Base-by-base conservation (phyloP, 2,888 invertebrate species). In the Coremacera marginata region DNA sequence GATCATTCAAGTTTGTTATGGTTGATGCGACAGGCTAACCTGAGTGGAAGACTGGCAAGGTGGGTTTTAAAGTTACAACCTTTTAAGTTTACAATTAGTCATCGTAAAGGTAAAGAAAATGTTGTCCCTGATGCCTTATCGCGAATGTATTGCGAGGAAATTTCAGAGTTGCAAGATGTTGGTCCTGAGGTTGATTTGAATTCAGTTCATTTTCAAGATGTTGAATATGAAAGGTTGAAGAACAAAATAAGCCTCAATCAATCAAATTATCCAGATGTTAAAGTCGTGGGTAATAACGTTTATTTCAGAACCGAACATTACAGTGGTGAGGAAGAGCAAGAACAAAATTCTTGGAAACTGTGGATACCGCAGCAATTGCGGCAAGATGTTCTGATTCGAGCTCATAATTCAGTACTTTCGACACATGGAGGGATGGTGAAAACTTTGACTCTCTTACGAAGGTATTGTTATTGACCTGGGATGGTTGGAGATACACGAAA, bases 21-120 rank as follows among this genome's bases (percentile, higher is more conserved):
- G 82, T 75, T 85, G 2, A 67, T 80, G 71, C 80, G 77, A 31
- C 78, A 84, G 73, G 81, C 82, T 60, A 81, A 82, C 34, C 82
- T 83, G 0, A 78, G 78, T 25, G 84, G 82, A 2, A 70, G 82
- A 55, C 68, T 85, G 22, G 82, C 83, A 4, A 52, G 83, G 11
- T 84, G 70, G 75, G 57, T 34, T 84, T 60, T 75, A 78, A 76
- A 84, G 0, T 44, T 78, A 37, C 71, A 44, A 34, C 8, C 51
- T 83, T 84, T 51, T 74, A 79, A 76, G 83, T 2, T 49, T 77
- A 31, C 51, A n/a, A 52, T 70, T 14, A 49, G 68, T 11, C 83
- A 84, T 71, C 78, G 84, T 25, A 81, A 78, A 55, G 83, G 82
- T 2, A 76, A 75, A 5, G 49, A 68, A 0, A 79, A 83, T 77